Evolutionary conservation across 1,140 invertebrate genomes (phyloP).

Genomic region (Homalodisca vitripennis): DNA sequence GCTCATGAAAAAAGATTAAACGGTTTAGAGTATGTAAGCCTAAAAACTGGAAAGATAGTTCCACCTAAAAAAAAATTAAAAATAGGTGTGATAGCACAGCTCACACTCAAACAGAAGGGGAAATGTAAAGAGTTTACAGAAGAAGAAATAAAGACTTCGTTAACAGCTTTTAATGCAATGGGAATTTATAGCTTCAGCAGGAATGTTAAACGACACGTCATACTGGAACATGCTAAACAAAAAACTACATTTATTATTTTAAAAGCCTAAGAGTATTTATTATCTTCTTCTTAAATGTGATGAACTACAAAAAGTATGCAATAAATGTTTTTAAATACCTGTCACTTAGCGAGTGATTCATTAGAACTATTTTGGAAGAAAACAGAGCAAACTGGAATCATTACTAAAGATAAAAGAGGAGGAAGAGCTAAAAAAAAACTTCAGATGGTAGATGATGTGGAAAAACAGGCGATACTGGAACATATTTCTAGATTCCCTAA

Average conservation of each 20-base stretch:
- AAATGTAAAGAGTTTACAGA: not conserved
- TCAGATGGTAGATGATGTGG: not conserved
- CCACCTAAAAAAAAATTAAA: not conserved
- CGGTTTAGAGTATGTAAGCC: not conserved
- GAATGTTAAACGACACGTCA: not conserved
- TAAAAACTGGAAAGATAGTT: not conserved
- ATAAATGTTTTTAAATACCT: conserved; percentile 6
- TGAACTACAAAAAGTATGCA: not conserved
- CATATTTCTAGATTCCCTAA: conserved; percentile 1
- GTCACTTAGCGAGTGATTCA: not conserved
- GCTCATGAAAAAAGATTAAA: conserved; percentile 1
- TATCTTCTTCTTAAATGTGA: not conserved
- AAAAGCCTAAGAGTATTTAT: not conserved
- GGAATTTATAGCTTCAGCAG: conserved; percentile 1
- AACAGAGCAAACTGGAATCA: not conserved
- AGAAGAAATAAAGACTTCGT: not conserved
- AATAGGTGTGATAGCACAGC: conserved; percentile 6
- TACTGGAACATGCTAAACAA: not conserved
- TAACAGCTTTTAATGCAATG: not conserved
- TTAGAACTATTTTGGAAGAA: not conserved
- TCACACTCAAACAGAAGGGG: not conserved
- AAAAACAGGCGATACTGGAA: not conserved
- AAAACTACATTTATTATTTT: not conserved
- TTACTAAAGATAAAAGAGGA: not conserved
- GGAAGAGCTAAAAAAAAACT: not conserved